Base-by-base conservation (phyloP, 37 sponge, comb jelly and placozoan species). In the Dysidea cf. avara region DNA sequence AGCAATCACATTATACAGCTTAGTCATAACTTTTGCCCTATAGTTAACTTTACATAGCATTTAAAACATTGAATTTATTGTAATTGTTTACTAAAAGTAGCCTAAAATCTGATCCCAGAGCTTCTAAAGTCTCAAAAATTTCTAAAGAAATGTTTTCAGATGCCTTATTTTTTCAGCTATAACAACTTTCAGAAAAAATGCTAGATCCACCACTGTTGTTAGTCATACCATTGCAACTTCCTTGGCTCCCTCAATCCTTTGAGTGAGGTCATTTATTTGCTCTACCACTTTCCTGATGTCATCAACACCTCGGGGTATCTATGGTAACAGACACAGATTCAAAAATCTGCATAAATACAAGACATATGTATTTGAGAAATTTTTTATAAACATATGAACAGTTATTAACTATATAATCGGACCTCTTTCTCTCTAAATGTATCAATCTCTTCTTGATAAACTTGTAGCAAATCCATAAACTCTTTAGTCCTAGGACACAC, bases 171-270 rank as follows among this genome's bases (percentile, higher is more conserved):
- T n/a, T n/a, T n/a, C n/a, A n/a, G n/a, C n/a, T n/a, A n/a, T n/a
- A n/a, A n/a, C n/a, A n/a, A n/a, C n/a, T n/a, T n/a, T n/a, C n/a
- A n/a, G n/a, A n/a, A n/a, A n/a, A n/a, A n/a, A n/a, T n/a, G n/a
- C n/a, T n/a, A n/a, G n/a, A n/a, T n/a, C n/a, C n/a, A n/a, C n/a
- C n/a, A n/a, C n/a, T n/a, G n/a, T n/a, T n/a, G n/a, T n/a, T n/a
- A n/a, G n/a, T n/a, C n/a, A n/a, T 26, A 86, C 92, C 77, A 79
- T 85, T 7, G 90, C 83, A 43, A 81, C 83, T 7, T 90, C 80
- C 33, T 73, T 85, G 59, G 89, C 75, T 50, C 72, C 73, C 58
- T 83, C 83, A 26, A 93, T 66, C 40, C 63, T 64, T 5, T 74
- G 33, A 28, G 61, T 63, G 39, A 97, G 77, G 25, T 72, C 74